Conservation (phyloP, 2,797 vertebrate species). For the Cyclura pinguis region DNA sequence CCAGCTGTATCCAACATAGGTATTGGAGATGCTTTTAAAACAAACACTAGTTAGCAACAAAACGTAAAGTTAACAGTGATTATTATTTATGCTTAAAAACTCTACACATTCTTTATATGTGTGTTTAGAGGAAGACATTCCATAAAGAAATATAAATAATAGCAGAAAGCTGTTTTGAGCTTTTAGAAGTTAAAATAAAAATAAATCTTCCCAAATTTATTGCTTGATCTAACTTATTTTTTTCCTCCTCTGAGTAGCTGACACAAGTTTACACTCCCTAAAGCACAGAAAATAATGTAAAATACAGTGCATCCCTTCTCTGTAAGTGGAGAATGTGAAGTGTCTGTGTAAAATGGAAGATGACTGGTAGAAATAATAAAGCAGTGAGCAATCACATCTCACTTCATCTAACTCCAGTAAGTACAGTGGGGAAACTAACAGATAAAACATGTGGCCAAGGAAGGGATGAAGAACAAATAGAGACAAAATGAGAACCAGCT, state of each 20-base stretch:
- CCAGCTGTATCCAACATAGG: not conserved
- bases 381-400: not conserved
- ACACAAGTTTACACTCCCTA: slow-evolving; percentile 26
- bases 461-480: not conserved
- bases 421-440: not conserved
- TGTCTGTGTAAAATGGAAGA: slow-evolving; percentile 1
- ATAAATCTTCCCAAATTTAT: slow-evolving; percentile 21
- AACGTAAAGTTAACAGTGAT: too few species aligned
- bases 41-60: not conserved
- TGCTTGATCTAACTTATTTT: slow-evolving; percentile 22
- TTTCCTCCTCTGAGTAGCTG: slow-evolving; percentile 1
- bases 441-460: slow-evolving; percentile 4
- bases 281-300: slow-evolving; percentile 37
- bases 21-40: not conserved
- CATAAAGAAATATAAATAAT: not conserved
- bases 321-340: not conserved
- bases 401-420: slow-evolving; percentile 26
- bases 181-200: not conserved
- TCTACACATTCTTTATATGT: slow-evolving; percentile 17
- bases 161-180: slow-evolving; percentile 34
- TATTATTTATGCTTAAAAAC: not conserved
- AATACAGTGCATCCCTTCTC: slow-evolving; percentile 41
- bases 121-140: slow-evolving; percentile 46
- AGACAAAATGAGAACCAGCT: slow-evolving; percentile 24
- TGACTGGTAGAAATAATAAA: not conserved